Base-by-base conservation (phyloP, 2,113 vertebrate genomes). In the Onychostoma macrolepis region DNA sequence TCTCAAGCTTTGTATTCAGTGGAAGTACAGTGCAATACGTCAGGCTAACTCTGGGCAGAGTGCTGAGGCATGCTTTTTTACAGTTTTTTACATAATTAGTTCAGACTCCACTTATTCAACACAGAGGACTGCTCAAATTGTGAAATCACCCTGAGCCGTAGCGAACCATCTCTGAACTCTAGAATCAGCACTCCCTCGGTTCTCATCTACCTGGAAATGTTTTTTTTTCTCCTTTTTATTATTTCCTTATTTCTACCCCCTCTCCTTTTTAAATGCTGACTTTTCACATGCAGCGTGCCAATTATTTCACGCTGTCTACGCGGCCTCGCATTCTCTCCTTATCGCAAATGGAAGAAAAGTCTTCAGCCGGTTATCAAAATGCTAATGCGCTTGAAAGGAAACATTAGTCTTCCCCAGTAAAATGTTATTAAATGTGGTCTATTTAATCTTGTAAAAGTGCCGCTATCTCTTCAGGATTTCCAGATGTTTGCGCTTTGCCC, bases 351-450 rank as follows among this genome's bases (percentile, higher is more conserved):
- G 80, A 89, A 85, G 80, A 87, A 86, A 88, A 90, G 88, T 90
- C 89, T 87, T 86, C 86, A 83, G 86, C 88, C 63, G 76, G 88
- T 89, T 90, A 90, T 90, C 89, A 90, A 90, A 90, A 90, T 90
- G 89, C 89, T 89, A 90, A 90, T 90, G 89, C 41, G 61, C 88
- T 86, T 67, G 84, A 87, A 87, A 89, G 88, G 89, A 83, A 90
- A 88, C 89, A 89, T 90, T 89, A 89, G 89, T 90, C 89, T 84
- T 86, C 84, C 38, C 80, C 58, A 71, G 86, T 84, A 87, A 89
- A 89, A 89, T 85, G 88, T 89, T 90, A 90, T 89, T 90, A 89
- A 89, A 90, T 89, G 88, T 86, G 85, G 80, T 80, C 89, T 89
- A 84, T 89, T 90, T 89, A 89, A 90, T 90, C 88, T 90, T 80